Evolutionary conservation across 1,140 invertebrate species (phyloP).

Genomic region (Euglossa dilemma): DNA sequence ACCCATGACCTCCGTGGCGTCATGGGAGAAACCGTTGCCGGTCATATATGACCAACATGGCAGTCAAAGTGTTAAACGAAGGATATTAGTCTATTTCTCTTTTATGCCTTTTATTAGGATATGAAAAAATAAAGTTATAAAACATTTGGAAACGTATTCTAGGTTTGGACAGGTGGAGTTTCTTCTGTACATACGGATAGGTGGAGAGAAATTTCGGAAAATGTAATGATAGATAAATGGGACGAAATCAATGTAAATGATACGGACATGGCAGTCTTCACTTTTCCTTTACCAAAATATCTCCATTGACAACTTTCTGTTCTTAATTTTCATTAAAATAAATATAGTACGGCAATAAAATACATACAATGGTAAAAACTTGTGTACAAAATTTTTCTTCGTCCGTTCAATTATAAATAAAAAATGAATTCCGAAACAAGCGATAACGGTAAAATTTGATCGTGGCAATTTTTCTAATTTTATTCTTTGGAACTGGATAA

Average conservation of each 20-base stretch:
- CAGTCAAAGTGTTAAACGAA: no score
- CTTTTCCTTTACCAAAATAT: slow-evolving; percentile 72
- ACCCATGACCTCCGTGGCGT: no score
- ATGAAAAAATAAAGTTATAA: not conserved
- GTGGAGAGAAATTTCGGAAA: slow-evolving; percentile 68
- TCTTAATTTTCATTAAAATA: not conserved
- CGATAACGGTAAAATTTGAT: not conserved
- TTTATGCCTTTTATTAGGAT: not conserved
- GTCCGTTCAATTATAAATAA: not conserved
- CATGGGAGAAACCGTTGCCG: no score
- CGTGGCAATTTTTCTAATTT: not conserved
- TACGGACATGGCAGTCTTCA: slow-evolving; percentile 66
- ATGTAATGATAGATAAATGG: slow-evolving; percentile 58
- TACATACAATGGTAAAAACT: not conserved
- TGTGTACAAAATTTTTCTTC: not conserved
- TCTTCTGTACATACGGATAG: slow-evolving; percentile 66
- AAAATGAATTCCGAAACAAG: slow-evolving; percentile 7
- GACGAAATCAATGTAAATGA: slow-evolving; percentile 68
- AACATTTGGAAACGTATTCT: slow-evolving; percentile 7
- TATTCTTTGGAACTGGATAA: not conserved
- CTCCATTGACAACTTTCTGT: not conserved
- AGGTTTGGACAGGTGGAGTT: slow-evolving; percentile 74
- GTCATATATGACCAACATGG: no score
- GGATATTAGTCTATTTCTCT: no score
- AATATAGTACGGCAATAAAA: not conserved